Evolutionary conservation across 2,113 vertebrate genomes (phyloP).

Genomic region (Orthonyx spaldingii): DNA sequence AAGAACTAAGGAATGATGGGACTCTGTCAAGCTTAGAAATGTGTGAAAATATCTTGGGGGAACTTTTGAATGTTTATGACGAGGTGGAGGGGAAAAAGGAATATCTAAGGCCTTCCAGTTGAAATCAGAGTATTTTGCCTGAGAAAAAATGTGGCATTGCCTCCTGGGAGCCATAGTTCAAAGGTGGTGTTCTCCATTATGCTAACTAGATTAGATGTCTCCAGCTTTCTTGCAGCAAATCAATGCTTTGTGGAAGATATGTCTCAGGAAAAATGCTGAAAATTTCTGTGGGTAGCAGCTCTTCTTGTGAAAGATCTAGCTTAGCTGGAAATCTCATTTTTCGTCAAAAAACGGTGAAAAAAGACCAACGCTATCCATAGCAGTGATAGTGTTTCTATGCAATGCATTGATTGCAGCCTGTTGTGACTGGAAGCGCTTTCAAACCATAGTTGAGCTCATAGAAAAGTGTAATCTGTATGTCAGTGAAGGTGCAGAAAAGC

Average conservation of each 20-base stretch:
- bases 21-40: neutral
- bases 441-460: neutral
- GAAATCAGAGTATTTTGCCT: neutral
- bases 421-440: neutral
- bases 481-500: neutral
- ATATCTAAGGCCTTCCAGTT: neutral
- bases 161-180: neutral
- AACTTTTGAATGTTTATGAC: neutral
- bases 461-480: neutral
- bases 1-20: neutral
- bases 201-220: neutral
- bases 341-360: neutral
- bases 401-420: fast-evolving
- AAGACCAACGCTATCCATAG: neutral
- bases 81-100: fast-evolving
- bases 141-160: neutral
- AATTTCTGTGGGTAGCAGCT: neutral
- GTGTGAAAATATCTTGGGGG: neutral
- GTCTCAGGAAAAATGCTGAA: neutral
- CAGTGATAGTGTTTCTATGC: neutral
- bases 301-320: neutral
- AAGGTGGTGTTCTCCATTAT: neutral
- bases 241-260: neutral
- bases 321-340: neutral
- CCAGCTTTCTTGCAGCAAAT: neutral